These are phyloP conservation scores for Naja naja DNA, from an alignment of 2,113 vertebrate genomes.

Conservation along the genomic window DNA sequence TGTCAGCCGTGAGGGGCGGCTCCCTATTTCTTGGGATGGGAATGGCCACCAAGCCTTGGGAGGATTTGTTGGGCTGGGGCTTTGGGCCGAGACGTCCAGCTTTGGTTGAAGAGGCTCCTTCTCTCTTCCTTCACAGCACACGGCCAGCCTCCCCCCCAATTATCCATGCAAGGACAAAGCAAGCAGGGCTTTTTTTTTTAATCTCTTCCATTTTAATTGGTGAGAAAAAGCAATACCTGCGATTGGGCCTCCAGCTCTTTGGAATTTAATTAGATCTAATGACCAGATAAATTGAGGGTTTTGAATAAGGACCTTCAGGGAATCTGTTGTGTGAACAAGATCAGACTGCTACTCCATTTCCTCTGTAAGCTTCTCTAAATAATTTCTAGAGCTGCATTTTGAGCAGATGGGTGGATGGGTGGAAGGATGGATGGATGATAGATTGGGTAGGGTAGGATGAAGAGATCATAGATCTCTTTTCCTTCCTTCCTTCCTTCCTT, in stretches of 20 bases:
- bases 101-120: not conserved
- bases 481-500: too few relatives aligned
- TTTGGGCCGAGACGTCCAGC: not conserved
- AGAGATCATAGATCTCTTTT: too few relatives aligned
- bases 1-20: not conserved
- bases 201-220: constrained; percentile 65
- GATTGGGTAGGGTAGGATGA: not conserved
- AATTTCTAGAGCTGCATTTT: not conserved
- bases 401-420: not conserved
- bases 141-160: not conserved
- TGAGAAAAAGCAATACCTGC: constrained; percentile 57
- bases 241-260: constrained; percentile 54
- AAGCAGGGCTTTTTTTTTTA: constrained; percentile 45
- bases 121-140: rapidly evolving
- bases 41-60: not conserved
- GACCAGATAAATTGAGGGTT: constrained; percentile 68
- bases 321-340: constrained; percentile 50
- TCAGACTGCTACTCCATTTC: constrained; percentile 44
- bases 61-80: not conserved
- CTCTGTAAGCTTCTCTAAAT: not conserved
- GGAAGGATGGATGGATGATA: not conserved
- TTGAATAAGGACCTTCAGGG: constrained; percentile 58
- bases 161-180: constrained; percentile 47
- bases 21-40: not conserved
- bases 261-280: constrained; percentile 71